phyloP scores from a whole-genome alignment of 1,140 invertebrate genomes.

The Liolophura sinensis region DNA sequence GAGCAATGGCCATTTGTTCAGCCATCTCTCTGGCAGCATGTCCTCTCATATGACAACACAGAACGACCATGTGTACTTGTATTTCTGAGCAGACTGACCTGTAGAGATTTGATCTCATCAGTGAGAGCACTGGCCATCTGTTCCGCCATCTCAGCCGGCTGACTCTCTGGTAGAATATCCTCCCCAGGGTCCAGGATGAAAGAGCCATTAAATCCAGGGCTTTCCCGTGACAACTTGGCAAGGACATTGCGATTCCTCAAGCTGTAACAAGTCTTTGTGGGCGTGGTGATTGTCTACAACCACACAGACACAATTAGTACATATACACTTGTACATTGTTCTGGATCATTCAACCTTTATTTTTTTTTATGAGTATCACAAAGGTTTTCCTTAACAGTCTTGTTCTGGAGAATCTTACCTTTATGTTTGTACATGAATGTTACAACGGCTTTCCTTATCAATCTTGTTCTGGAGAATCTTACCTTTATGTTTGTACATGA shows the following conservation, averaged over 20 bases:
- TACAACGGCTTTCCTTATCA: too few species aligned
- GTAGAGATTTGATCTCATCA: constrained; percentile 36
- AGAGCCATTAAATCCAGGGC: constrained; percentile 12
- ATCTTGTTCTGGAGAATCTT: too few species aligned
- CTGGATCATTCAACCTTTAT: too few species aligned
- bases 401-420: too few species aligned
- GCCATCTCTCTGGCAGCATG: constrained; percentile 14
- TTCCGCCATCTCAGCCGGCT: constrained; percentile 35
- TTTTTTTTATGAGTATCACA: too few species aligned
- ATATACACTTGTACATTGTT: too few species aligned
- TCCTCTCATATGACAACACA: neutral
- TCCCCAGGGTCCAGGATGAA: constrained; percentile 20
- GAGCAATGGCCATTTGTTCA: constrained; percentile 32
- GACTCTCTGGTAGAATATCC: constrained; percentile 21
- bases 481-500: too few species aligned
- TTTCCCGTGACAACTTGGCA: neutral
- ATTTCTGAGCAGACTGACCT: constrained; percentile 17
- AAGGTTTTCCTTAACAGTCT: too few species aligned
- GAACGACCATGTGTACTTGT: neutral
- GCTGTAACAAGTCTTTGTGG: constrained; percentile 27
- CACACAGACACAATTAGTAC: constrained; percentile 1
- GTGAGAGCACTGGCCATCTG: constrained; percentile 33
- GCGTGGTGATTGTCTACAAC: constrained; percentile 40
- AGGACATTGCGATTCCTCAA: constrained; percentile 19
- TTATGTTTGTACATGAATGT: too few species aligned